phyloP scores from a whole-genome alignment of 2,113 vertebrate species.

The Gracilinanus agilis region DNA sequence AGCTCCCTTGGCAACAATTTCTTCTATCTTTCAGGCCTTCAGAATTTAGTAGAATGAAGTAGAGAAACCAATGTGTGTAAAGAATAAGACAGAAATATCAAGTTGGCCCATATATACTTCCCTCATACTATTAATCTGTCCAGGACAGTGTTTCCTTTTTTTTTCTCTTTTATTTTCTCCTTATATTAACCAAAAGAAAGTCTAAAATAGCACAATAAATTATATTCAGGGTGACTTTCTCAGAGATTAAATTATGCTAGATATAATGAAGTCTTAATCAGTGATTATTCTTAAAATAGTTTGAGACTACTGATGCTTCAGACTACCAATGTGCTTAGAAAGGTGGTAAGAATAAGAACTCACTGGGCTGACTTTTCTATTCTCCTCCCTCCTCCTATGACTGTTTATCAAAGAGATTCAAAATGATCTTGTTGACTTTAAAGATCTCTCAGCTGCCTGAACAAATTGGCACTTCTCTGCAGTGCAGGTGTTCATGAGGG shows the following conservation, averaged over 20 bases:
- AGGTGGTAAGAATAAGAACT: neutral
- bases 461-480: neutral
- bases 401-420: neutral
- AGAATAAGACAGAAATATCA: neutral
- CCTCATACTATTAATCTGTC: neutral
- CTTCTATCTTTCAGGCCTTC: neutral
- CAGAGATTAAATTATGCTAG: neutral
- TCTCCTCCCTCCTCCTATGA: neutral
- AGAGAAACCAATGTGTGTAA: neutral
- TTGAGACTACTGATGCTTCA: neutral
- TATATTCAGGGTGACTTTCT: neutral
- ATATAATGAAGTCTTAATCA: slow-evolving; percentile 6
- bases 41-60: neutral
- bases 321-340: neutral
- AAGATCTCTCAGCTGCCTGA: neutral
- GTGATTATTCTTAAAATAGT: neutral
- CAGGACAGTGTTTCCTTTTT: neutral
- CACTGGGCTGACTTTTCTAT: neutral
- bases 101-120: neutral
- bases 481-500: neutral
- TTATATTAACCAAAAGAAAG: neutral
- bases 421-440: slow-evolving; percentile 2
- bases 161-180: neutral
- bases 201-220: neutral
- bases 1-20: neutral